Evolutionary conservation across 2,113 vertebrate species (phyloP).

Genomic region (Trichechus manatus): DNA sequence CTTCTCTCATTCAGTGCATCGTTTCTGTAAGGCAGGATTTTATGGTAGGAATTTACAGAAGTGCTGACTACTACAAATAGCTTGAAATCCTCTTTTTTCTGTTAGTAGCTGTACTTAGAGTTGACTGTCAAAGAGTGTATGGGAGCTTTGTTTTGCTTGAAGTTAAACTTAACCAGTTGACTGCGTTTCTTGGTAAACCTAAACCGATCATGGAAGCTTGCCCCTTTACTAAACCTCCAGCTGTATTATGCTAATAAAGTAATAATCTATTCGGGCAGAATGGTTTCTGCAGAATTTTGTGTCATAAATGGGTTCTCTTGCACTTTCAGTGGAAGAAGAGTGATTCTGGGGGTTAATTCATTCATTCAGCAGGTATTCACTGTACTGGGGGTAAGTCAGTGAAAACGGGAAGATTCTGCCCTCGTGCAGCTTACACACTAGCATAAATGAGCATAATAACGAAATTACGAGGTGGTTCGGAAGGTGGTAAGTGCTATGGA

Average conservation of each 20-base stretch:
- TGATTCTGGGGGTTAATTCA: background rate
- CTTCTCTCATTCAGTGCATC: background rate
- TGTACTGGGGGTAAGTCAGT: background rate
- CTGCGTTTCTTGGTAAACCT: constrained; percentile 34
- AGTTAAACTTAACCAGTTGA: constrained; percentile 15
- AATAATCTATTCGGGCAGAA: background rate
- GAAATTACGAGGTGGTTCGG: background rate
- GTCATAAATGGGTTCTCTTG: background rate
- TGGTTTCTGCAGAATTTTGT: background rate
- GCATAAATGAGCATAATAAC: background rate
- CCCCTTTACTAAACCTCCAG: background rate
- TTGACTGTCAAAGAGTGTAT: background rate
- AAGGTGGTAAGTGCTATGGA: background rate
- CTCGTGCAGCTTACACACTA: background rate
- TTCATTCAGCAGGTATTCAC: background rate
- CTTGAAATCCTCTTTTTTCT: background rate
- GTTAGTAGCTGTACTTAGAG: background rate
- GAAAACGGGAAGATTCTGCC: background rate
- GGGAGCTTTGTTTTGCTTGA: background rate
- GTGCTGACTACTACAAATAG: constrained; percentile 25
- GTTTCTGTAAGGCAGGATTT: constrained; percentile 59
- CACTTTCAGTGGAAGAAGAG: background rate
- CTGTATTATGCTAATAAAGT: background rate
- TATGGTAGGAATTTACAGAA: constrained; percentile 45
- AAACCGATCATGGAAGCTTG: background rate